These are phyloP conservation scores for Malacoctenus gilli DNA, from an alignment of 2,797 vertebrate species.

Conservation along the genomic window DNA sequence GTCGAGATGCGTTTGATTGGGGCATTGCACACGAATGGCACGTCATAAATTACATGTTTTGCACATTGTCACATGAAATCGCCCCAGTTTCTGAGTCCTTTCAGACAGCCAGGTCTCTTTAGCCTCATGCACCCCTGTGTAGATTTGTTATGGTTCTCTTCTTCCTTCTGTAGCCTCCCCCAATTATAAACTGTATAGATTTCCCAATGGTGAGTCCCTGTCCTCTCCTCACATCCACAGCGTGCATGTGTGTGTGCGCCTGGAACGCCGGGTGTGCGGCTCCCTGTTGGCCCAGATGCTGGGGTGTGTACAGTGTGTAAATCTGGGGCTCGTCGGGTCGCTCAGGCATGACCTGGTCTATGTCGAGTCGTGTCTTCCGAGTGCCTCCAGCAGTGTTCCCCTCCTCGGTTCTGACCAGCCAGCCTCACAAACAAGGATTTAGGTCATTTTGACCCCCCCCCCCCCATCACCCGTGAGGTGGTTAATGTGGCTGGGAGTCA, in stretches of 20 bases:
- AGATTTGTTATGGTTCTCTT: constrained; percentile 77
- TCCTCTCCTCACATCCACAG: constrained; percentile 69
- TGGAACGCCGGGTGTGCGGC: constrained; percentile 31
- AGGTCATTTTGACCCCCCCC: constrained; percentile 69
- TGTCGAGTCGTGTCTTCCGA: constrained; percentile 75
- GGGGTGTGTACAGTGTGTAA: constrained; percentile 78
- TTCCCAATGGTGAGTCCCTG: constrained; percentile 75
- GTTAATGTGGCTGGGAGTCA: constrained; percentile 50
- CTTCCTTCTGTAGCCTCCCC: constrained; percentile 71
- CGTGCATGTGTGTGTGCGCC: constrained; percentile 34
- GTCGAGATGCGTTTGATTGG: background rate
- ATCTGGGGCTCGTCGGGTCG: constrained; percentile 76
- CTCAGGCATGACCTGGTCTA: constrained; percentile 80
- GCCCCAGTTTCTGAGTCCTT: constrained; percentile 44
- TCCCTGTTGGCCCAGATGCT: constrained; percentile 76
- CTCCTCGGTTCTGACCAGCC: constrained; percentile 65
- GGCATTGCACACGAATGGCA: background rate
- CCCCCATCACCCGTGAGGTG: constrained; percentile 44
- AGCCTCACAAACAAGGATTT: constrained; percentile 78
- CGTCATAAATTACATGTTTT: constrained; percentile 13
- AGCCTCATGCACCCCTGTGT: constrained; percentile 67
- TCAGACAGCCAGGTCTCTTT: constrained; percentile 68
- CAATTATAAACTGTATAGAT: constrained; percentile 81
- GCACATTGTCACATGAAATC: constrained; percentile 19
- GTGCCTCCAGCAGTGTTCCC: constrained; percentile 73